phyloP scores from a whole-genome alignment of 2,113 vertebrate species.

The Rhabdomys dilectus region DNA sequence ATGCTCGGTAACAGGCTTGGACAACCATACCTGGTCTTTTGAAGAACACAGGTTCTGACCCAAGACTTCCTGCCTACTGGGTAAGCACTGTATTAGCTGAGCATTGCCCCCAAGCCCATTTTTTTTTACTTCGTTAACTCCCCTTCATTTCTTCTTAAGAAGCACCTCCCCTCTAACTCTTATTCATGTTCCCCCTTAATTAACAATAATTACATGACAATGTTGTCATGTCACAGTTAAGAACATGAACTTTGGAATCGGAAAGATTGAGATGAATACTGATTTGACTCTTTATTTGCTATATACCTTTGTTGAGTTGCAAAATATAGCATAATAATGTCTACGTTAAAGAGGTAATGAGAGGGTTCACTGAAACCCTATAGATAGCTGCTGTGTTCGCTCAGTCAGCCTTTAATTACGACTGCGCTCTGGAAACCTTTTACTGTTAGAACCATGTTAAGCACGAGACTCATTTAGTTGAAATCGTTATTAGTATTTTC shows the following conservation, averaged over 20 bases:
- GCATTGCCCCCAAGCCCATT: neutral
- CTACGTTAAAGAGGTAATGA: neutral
- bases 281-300: constrained; percentile 15
- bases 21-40: neutral
- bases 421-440: neutral
- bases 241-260: constrained; percentile 3
- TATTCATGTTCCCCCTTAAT: neutral
- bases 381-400: neutral
- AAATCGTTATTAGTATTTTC: neutral
- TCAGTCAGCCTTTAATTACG: neutral
- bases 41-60: no score
- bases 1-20: neutral
- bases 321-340: constrained; percentile 9
- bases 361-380: neutral
- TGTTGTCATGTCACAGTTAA: neutral
- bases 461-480: neutral
- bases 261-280: constrained; percentile 22
- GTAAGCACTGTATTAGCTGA: neutral
- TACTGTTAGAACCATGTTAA: neutral
- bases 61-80: neutral
- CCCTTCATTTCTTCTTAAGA: neutral
- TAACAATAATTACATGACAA: neutral
- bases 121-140: neutral
- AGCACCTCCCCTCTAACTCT: neutral
- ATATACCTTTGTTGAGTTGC: neutral